These are phyloP conservation scores for Sebastiscus tertius DNA, from an alignment of 2,797 vertebrate species.

Conservation along the genomic window DNA sequence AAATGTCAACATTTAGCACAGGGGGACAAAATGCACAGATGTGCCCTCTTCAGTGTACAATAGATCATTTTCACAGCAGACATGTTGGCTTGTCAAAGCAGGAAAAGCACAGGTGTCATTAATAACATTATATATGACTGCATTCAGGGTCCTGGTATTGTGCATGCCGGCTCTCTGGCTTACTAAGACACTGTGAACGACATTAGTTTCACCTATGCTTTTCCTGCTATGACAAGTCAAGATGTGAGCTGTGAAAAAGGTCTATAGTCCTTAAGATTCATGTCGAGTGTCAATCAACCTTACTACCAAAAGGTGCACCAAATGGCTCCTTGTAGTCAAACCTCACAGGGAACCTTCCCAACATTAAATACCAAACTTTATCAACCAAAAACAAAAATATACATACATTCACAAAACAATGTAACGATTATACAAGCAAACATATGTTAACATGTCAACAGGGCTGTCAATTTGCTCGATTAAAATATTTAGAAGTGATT, in stretches of 20 bases:
- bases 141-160: not conserved
- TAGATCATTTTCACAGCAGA: too few relatives aligned
- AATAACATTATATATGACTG: too few relatives aligned
- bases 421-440: not conserved
- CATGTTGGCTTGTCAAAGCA: too few relatives aligned
- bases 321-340: not conserved
- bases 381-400: too few relatives aligned
- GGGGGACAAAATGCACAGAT: not conserved
- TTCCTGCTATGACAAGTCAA: not conserved
- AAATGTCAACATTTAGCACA: not conserved
- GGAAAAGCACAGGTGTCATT: too few relatives aligned
- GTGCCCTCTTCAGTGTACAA: not conserved
- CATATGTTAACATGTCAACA: not conserved
- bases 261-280: not conserved
- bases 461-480: too few relatives aligned
- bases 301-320: too few relatives aligned
- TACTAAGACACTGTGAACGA: not conserved
- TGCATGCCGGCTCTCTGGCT: not conserved
- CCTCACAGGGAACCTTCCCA: accelerated
- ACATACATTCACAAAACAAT: not conserved
- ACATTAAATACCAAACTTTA: not conserved
- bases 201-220: too few relatives aligned
- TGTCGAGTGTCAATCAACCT: too few relatives aligned
- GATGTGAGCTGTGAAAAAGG: not conserved
- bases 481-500: accelerated